Conservation (phyloP, 1,140 invertebrate genomes). For the Drosophila baimaii region DNA sequence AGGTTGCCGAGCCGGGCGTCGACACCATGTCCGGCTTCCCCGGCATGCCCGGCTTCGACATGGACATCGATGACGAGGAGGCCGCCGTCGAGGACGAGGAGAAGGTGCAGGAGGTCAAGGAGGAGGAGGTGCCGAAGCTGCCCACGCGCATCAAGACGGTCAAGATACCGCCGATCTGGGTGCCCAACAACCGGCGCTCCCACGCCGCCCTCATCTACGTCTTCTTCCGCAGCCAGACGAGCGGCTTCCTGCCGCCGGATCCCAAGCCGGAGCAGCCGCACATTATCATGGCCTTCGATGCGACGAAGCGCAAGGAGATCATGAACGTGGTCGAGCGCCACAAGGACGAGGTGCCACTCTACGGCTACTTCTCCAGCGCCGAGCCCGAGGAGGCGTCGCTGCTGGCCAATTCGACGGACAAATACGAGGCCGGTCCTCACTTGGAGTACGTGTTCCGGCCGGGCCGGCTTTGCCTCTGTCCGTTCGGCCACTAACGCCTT, state of each 20-base stretch:
- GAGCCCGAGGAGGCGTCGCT: conserved; percentile 84
- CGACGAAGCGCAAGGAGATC: conserved; percentile 87
- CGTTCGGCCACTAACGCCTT: background rate
- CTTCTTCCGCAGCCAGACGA: conserved; percentile 86
- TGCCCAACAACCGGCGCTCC: conserved; percentile 86
- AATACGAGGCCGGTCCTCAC: conserved; percentile 83
- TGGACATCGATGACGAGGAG: conserved; percentile 47
- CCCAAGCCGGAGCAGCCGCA: conserved; percentile 86
- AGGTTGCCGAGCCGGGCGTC: conserved; percentile 14
- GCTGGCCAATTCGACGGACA: conserved; percentile 85
- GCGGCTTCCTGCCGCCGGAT: conserved; percentile 85
- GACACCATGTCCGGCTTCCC: conserved; percentile 20
- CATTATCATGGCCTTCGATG: conserved; percentile 87
- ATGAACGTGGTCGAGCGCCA: conserved; percentile 84
- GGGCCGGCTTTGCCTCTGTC: rapidly evolving
- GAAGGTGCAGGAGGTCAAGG: conserved; percentile 45
- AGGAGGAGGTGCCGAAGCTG: conserved; percentile 44
- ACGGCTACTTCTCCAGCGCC: conserved; percentile 87
- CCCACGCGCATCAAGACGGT: conserved; percentile 63
- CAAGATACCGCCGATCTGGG: conserved; percentile 86
- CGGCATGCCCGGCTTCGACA: conserved; percentile 38
- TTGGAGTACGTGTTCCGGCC: conserved; percentile 19
- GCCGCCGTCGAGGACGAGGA: conserved; percentile 55
- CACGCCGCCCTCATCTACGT: conserved; percentile 86
- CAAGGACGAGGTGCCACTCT: conserved; percentile 85